phyloP scores from a whole-genome alignment of 2,113 vertebrate genomes.

The Channa maculata region DNA sequence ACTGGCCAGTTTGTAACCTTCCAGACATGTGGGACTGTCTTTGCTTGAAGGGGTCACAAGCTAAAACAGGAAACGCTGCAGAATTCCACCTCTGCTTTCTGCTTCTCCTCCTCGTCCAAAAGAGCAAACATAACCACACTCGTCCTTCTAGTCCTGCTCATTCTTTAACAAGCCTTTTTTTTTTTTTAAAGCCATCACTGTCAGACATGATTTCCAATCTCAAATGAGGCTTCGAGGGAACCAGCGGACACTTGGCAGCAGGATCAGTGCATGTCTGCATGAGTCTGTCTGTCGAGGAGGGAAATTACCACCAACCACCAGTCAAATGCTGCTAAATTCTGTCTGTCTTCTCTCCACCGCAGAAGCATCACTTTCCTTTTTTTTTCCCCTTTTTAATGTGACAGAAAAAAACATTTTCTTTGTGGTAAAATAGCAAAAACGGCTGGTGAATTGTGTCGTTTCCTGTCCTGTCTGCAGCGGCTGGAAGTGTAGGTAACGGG shows the following conservation, averaged over 20 bases:
- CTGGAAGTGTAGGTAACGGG: constrained; percentile 8
- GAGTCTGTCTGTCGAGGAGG: constrained; percentile 39
- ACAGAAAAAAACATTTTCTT: neutral
- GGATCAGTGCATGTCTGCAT: constrained; percentile 24
- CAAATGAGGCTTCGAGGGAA: constrained; percentile 37
- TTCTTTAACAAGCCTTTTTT: constrained; percentile 25
- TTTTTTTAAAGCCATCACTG: constrained; percentile 19
- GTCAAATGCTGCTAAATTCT: constrained; percentile 16
- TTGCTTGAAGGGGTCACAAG: neutral
- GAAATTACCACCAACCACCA: constrained; percentile 44
- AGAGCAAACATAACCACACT: constrained; percentile 30
- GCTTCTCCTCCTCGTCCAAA: constrained; percentile 15
- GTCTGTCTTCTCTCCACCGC: constrained; percentile 24
- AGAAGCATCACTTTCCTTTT: constrained; percentile 17
- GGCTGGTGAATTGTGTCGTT: constrained; percentile 34
- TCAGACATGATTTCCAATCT: constrained; percentile 29
- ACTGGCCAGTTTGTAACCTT: neutral
- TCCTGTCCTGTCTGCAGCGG: constrained; percentile 60
- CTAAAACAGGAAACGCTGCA: constrained; percentile 26
- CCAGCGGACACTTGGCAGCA: constrained; percentile 45
- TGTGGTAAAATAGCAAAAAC: constrained; percentile 18
- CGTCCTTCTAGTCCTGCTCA: constrained; percentile 18
- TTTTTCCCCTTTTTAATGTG: neutral
- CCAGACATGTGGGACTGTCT: constrained; percentile 7
- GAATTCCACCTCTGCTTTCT: neutral